Evolutionary conservation across 1,140 invertebrate species (phyloP), one percentile per base, ranked within the genome.

Genomic region (Papilio xuthus): DNA sequence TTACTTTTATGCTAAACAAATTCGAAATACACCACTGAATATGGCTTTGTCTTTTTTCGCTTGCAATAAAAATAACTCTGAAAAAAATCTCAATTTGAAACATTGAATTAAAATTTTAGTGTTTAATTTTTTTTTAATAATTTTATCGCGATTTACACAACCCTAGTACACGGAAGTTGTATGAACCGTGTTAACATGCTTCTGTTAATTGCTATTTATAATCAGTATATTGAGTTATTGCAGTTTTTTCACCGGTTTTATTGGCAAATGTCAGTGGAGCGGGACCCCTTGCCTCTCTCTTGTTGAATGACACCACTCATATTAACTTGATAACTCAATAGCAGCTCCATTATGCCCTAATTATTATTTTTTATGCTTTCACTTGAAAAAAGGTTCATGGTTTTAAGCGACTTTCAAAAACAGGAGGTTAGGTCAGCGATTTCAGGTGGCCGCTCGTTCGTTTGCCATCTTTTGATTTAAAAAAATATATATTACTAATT

Each of bases 181-280:
- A 13, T 12, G 53, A 32, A 76, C 74, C 37, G 53, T 76, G 28
- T n/a, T 23, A 37, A 56, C 23, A 32, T 56, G 53, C 28, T 23
- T 42, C 50, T 74, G 4, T 56, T 75, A 76, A 76, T 76, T 76
- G 37, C 28, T 76, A 41, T 76, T 56, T 63, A 41, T 76, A 76
- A 60, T 76, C 53, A 53, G 26, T 76, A 12, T 76, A 60, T 74
- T 60, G 74, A 76, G 6, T 2, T 2, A 3, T 73, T 44, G 42
- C 44, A 20, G 42, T 44, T 26, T 73, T 73, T 73, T 73, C 42
- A 44, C 26, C 18, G 13, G 71, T 42, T 73, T 72, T 47, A 26
- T 44, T 42, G 71, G 23, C 20, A 73, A 73, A 73, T 73, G 71
- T 73, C 71, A 73, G 42, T 73, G 44, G 71, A 50, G 42, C 44